These are phyloP conservation scores for Tetrapedia diversipes DNA, from an alignment of 2,888 invertebrate genomes.

Conservation along the genomic window DNA sequence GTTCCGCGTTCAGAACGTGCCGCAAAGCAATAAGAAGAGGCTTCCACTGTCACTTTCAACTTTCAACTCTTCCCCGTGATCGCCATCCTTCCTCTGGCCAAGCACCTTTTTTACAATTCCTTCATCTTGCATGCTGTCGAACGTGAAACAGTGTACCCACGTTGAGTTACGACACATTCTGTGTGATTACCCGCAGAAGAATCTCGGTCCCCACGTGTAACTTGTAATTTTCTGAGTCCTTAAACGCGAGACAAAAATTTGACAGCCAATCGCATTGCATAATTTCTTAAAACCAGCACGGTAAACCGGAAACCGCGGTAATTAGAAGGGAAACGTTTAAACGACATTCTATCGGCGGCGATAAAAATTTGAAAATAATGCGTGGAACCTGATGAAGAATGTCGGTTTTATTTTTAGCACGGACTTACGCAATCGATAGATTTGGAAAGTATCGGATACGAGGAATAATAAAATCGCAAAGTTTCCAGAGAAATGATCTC, in stretches of 20 bases:
- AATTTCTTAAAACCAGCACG: too few species aligned
- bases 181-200: conserved; percentile 29
- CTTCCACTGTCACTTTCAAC: conserved; percentile 58
- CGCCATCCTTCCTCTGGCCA: conserved; percentile 19
- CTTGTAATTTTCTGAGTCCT: conserved; percentile 52
- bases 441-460: background rate
- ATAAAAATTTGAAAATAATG: conserved; percentile 1
- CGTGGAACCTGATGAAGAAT: background rate
- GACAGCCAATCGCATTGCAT: conserved; percentile 30
- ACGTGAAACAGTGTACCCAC: conserved; percentile 54
- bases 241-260: too few species aligned
- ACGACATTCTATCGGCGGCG: background rate
- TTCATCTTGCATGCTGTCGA: conserved; percentile 23
- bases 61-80: conserved; percentile 60
- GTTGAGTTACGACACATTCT: conserved; percentile 54
- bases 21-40: background rate
- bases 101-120: background rate
- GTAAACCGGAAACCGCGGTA: conserved; percentile 5
- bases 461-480: background rate
- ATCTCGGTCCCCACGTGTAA: conserved; percentile 28
- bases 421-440: too few species aligned
- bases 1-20: background rate
- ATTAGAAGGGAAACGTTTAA: too few species aligned
- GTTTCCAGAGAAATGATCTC: conserved; percentile 13
- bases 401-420: too few species aligned